Evolutionary conservation across 2,797 vertebrate species (phyloP).

Genomic region (Scomberomorus guttatus): DNA sequence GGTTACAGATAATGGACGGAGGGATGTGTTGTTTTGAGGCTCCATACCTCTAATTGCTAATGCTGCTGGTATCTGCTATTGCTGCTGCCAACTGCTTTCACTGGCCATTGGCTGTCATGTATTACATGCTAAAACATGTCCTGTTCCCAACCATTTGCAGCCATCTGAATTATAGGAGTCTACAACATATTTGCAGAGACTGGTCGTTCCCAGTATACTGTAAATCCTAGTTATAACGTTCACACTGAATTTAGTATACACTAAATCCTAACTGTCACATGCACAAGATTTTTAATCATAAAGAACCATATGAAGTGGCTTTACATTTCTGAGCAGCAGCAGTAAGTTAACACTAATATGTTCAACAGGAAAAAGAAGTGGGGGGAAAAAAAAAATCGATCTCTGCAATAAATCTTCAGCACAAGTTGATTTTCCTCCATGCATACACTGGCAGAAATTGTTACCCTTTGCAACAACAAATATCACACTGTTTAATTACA

Average conservation of each 20-base stretch:
- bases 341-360: background rate
- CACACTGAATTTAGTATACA: too few relatives aligned
- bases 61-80: background rate
- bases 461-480: too few relatives aligned
- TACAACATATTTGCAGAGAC: background rate
- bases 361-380: background rate
- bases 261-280: background rate
- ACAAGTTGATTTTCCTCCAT: background rate
- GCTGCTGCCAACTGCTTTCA: background rate
- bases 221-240: too few relatives aligned
- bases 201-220: background rate
- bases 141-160: background rate
- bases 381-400: background rate
- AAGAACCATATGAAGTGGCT: background rate
- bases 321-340: slow-evolving; percentile 14
- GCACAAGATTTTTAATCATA: background rate
- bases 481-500: too few relatives aligned
- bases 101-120: background rate
- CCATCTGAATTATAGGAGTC: background rate
- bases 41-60: slow-evolving; percentile 6
- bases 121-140: background rate
- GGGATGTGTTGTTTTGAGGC: slow-evolving; percentile 4
- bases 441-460: background rate
- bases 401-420: background rate
- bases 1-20: background rate